Conservation (phyloP, 2,797 vertebrate species). For the Lutjanus campechanus region DNA sequence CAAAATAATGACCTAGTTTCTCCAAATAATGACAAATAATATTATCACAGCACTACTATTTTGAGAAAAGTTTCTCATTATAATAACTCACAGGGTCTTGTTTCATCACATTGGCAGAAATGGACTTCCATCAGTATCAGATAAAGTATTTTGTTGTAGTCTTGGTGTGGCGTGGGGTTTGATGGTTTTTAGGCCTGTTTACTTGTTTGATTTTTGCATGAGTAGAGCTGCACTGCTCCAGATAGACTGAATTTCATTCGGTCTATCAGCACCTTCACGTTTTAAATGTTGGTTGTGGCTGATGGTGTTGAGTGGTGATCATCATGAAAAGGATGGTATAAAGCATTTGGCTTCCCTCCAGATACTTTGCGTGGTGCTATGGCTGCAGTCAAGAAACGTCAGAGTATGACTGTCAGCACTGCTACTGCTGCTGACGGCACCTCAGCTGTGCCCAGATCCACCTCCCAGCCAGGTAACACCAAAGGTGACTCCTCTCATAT, state of each 20-base stretch:
- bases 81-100: too few species aligned
- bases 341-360: conserved; percentile 84
- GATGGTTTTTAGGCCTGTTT: neutral
- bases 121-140: neutral
- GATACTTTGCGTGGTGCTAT: conserved; percentile 88
- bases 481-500: neutral
- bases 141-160: neutral
- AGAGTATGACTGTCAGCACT: conserved; percentile 73
- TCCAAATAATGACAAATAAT: too few species aligned
- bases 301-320: neutral
- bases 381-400: conserved; percentile 86
- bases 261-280: neutral
- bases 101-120: too few species aligned
- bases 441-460: conserved; percentile 86
- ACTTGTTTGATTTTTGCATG: conserved; percentile 53
- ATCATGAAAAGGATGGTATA: conserved; percentile 29
- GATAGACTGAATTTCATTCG: neutral
- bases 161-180: neutral
- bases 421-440: conserved; percentile 49
- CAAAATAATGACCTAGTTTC: too few species aligned
- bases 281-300: neutral
- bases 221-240: neutral
- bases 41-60: too few species aligned
- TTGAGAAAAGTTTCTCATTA: too few species aligned
- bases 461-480: conserved; percentile 85